Evolutionary conservation across 2,888 invertebrate genomes (phyloP).

Genomic region (Caenorhabditis macrosperma): DNA sequence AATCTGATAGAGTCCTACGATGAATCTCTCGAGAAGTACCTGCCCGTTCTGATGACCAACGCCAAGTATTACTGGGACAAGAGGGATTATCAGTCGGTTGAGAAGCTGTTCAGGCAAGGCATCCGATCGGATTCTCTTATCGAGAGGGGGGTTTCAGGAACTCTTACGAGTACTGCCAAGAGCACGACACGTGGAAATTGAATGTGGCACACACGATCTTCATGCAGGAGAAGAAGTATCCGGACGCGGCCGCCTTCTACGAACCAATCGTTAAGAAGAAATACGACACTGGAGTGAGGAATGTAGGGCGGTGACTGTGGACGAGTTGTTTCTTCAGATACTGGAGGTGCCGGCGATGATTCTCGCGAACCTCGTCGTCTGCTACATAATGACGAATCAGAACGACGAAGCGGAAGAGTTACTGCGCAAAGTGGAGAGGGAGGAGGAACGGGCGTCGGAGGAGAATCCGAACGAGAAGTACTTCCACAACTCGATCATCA

Average conservation of each 20-base stretch:
- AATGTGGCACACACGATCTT: constrained; percentile 99
- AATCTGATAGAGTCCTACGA: constrained; percentile 93
- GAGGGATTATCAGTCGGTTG: constrained; percentile 93
- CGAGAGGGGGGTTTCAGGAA: constrained; percentile 63
- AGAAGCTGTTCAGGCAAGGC: constrained; percentile 69
- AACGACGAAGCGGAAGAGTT: constrained; percentile 89
- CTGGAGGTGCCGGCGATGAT: constrained; percentile 97
- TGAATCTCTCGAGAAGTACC: constrained; percentile 89
- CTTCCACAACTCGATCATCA: constrained; percentile 97
- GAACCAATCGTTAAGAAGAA: constrained; percentile 97
- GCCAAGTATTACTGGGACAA: constrained; percentile 97
- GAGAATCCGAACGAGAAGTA: constrained; percentile 94
- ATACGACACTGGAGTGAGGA: constrained; percentile 85
- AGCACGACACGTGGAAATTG: constrained; percentile 95
- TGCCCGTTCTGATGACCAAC: constrained; percentile 99
- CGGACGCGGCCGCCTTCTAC: constrained; percentile 97
- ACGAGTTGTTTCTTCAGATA: constrained; percentile 81
- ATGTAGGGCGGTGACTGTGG: background rate
- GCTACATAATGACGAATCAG: constrained; percentile 98
- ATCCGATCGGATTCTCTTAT: constrained; percentile 81
- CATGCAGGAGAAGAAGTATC: constrained; percentile 96
- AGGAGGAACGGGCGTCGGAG: constrained; percentile 91
- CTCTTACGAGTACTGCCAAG: constrained; percentile 92
- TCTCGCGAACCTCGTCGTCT: constrained; percentile 96
- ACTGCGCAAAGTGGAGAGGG: constrained; percentile 98